phyloP scores from a whole-genome alignment of 2,888 invertebrate genomes.

The Clivina fossor region DNA sequence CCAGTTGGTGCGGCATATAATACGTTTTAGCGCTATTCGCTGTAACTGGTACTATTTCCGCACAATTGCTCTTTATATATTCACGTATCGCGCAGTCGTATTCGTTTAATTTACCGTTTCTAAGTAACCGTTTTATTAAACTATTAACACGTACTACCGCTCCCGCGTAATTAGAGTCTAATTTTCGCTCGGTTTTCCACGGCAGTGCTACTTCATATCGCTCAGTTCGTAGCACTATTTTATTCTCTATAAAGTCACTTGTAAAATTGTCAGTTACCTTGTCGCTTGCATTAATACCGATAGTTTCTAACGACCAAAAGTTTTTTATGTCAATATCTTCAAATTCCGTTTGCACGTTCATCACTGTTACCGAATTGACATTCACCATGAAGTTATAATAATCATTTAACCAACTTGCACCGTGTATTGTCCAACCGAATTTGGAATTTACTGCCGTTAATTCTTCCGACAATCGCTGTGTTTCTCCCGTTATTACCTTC shows the following conservation, averaged over 20 bases:
- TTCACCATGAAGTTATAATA: conserved; percentile 12
- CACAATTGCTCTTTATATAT: conserved; percentile 5
- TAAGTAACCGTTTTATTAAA: not conserved
- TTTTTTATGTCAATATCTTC: not conserved
- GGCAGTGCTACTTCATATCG: conserved; percentile 5
- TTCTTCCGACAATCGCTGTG: not conserved
- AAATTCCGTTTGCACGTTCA: not conserved
- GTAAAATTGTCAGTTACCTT: not conserved
- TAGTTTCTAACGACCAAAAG: not conserved
- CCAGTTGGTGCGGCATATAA: conserved; percentile 2
- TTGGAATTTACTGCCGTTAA: conserved; percentile 13
- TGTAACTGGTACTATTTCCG: not conserved
- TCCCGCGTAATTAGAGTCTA: conserved; percentile 8
- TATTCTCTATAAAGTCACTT: not conserved
- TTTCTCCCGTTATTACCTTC: conserved; percentile 2
- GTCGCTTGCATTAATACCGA: conserved; percentile 3
- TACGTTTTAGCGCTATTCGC: not conserved
- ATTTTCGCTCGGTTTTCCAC: conserved; percentile 1
- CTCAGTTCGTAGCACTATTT: not conserved
- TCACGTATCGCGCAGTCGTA: conserved; percentile 6
- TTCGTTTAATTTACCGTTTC: conserved; percentile 5
- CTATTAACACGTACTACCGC: conserved; percentile 2
- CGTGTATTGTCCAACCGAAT: conserved; percentile 10
- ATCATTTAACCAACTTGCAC: not conserved
- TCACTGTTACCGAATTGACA: not conserved